phyloP scores from a whole-genome alignment of 2,113 vertebrate genomes.

The Excalfactoria chinensis region DNA sequence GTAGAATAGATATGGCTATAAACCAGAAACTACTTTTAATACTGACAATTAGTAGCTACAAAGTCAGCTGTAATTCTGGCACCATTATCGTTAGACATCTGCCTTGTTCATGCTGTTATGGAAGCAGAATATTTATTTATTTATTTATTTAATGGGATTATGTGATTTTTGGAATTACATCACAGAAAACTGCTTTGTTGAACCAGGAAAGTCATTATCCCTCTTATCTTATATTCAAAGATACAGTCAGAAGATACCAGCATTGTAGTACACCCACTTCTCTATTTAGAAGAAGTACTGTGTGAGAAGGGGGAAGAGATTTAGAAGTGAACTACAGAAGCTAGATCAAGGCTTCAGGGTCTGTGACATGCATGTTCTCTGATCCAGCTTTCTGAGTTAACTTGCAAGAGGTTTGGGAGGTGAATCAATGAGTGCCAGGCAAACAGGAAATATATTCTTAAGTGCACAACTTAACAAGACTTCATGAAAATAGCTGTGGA shows the following conservation, averaged over 20 bases:
- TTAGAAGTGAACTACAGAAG: not conserved
- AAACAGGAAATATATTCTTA: not conserved
- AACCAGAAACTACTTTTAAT: not conserved
- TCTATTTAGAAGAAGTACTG: accelerated
- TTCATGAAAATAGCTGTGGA: not conserved
- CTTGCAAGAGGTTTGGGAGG: not conserved
- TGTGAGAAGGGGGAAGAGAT: not conserved
- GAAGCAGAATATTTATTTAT: not conserved
- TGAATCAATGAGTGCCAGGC: not conserved
- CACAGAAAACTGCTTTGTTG: not conserved
- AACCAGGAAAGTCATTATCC: not conserved
- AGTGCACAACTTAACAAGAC: not conserved
- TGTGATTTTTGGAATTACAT: not conserved
- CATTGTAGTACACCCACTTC: not conserved
- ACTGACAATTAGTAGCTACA: not conserved
- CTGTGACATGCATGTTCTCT: not conserved
- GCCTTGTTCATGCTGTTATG: accelerated
- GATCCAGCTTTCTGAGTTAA: not conserved
- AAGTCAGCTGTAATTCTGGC: not conserved
- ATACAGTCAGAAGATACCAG: not conserved
- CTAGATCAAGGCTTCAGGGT: not conserved
- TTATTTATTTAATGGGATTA: not conserved
- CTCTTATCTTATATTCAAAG: not conserved
- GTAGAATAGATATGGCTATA: not conserved
- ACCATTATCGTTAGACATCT: not conserved